Evolutionary conservation across 2,888 invertebrate genomes (phyloP).

Genomic region (Carabus problematicus): DNA sequence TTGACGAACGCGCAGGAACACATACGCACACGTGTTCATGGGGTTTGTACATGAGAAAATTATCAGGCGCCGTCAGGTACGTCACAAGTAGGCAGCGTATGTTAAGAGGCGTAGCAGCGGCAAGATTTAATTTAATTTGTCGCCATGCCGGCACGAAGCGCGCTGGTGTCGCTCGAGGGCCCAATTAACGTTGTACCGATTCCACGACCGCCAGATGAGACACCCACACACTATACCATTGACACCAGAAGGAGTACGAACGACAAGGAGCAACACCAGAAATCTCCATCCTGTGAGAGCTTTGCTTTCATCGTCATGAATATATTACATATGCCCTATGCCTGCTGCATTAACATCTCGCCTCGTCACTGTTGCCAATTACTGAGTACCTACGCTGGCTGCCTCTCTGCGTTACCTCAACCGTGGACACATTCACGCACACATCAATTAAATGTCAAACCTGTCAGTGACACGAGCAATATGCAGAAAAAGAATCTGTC

Average conservation of each 20-base stretch:
- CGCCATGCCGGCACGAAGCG: conserved; percentile 47
- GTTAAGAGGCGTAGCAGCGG: conserved; percentile 51
- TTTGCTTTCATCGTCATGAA: conserved; percentile 3
- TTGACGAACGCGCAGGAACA: too few relatives aligned
- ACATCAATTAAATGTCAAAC: conserved; percentile 6
- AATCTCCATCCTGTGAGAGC: background rate
- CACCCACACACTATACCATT: conserved; percentile 10
- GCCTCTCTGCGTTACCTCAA: background rate
- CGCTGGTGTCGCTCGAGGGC: conserved; percentile 48
- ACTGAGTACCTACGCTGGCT: background rate
- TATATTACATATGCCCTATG: conserved; percentile 4
- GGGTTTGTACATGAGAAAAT: too few relatives aligned
- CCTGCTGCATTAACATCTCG: conserved; percentile 8
- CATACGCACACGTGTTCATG: too few relatives aligned
- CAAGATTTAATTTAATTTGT: conserved; percentile 54
- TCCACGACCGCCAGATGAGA: conserved; percentile 46
- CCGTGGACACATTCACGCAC: background rate
- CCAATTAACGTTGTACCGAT: conserved; percentile 49
- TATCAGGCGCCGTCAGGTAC: too few relatives aligned
- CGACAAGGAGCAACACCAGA: background rate
- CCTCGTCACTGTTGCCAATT: conserved; percentile 7
- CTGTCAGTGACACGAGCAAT: too few relatives aligned
- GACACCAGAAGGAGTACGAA: background rate
- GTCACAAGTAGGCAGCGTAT: background rate
- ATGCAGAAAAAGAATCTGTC: too few relatives aligned